Conservation (phyloP, 2,113 vertebrate genomes). For the Capricornis sumatraensis region DNA sequence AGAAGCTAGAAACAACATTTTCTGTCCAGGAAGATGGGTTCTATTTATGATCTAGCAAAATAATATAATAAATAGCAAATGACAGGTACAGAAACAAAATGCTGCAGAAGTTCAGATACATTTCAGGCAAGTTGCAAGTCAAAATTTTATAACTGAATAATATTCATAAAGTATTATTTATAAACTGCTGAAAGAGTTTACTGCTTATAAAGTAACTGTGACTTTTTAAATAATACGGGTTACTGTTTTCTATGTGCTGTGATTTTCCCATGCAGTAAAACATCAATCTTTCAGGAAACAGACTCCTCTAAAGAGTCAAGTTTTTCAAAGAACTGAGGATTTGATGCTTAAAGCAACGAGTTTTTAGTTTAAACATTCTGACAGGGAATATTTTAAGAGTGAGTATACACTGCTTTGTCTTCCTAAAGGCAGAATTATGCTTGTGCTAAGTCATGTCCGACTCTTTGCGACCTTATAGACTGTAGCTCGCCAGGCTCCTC, state of each 20-base stretch:
- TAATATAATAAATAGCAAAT: neutral
- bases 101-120: neutral
- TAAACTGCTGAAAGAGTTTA: neutral
- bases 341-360: neutral
- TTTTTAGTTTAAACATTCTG: neutral
- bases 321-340: neutral
- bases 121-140: neutral
- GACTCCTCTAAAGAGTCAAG: neutral
- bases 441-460: neutral
- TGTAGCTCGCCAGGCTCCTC: neutral
- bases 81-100: neutral
- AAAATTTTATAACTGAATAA: neutral
- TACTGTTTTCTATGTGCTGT: neutral
- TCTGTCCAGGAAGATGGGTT: neutral
- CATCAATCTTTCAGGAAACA: neutral
- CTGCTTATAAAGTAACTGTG: constrained; percentile 13
- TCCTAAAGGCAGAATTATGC: neutral
- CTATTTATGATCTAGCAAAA: neutral
- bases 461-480: rapidly evolving
- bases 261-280: neutral
- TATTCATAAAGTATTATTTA: neutral
- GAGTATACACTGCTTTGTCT: neutral
- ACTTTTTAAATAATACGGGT: constrained; percentile 12
- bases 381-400: neutral
- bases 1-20: neutral